phyloP scores from a whole-genome alignment of 2,113 vertebrate genomes.

The Syrrhaptes paradoxus region DNA sequence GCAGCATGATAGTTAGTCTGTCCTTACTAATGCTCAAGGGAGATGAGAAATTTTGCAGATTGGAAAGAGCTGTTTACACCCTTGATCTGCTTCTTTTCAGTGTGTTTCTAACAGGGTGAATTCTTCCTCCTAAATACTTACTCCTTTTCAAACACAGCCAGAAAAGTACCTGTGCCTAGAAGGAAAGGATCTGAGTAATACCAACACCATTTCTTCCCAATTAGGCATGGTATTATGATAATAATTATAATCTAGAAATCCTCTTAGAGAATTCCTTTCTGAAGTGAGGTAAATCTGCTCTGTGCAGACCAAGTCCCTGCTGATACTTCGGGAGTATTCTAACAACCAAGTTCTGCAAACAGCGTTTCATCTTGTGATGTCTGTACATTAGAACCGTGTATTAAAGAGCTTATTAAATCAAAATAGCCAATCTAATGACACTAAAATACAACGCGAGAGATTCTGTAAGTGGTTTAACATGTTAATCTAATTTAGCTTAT shows the following conservation, averaged over 20 bases:
- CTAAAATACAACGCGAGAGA: not conserved
- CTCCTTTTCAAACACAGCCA: not conserved
- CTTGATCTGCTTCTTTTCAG: not conserved
- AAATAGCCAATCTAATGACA: not conserved
- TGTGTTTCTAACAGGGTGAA: not conserved
- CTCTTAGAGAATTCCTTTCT: not conserved
- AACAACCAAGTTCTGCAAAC: not conserved
- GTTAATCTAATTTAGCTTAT: conserved; percentile 20
- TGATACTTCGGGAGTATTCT: not conserved
- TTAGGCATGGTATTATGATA: not conserved
- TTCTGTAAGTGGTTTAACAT: not conserved
- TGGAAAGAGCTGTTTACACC: not conserved
- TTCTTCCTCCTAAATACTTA: not conserved
- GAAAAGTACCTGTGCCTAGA: not conserved
- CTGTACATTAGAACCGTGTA: accelerated
- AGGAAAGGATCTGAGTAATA: not conserved
- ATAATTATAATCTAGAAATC: not conserved
- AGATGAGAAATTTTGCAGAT: not conserved
- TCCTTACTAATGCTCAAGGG: not conserved
- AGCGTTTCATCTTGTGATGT: not conserved
- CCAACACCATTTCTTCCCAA: not conserved
- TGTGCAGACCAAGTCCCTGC: not conserved
- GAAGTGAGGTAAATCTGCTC: not conserved
- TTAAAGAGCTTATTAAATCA: not conserved
- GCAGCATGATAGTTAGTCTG: not conserved